Conservation (phyloP, 2,797 vertebrate genomes). For the Cuniculus paca region DNA sequence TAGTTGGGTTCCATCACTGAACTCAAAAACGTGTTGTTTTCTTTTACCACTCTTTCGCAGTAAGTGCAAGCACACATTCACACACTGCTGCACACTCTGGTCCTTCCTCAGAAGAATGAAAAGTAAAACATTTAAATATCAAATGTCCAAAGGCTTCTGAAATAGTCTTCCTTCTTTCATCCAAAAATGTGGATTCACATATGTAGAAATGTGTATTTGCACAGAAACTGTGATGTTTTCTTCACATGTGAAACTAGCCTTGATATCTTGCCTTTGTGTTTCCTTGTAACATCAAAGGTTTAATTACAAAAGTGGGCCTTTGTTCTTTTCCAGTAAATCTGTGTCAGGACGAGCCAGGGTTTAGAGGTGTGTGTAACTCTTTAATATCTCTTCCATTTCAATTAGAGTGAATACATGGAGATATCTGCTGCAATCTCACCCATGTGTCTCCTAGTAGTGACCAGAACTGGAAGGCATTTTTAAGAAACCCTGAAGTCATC, state of each 20-base stretch:
- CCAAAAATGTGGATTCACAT: background rate
- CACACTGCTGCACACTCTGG: slow-evolving; percentile 50
- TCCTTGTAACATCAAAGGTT: background rate
- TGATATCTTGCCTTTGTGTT: background rate
- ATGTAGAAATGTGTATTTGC: background rate
- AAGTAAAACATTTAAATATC: slow-evolving; percentile 23
- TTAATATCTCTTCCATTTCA: background rate
- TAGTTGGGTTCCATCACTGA: background rate
- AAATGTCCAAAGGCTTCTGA: slow-evolving; percentile 61
- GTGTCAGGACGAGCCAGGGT: background rate
- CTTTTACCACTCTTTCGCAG: slow-evolving; percentile 70
- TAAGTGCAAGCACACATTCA: slow-evolving; percentile 67
- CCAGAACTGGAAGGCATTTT: background rate
- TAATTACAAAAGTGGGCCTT: background rate
- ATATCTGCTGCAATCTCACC: background rate
- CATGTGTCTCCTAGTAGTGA: background rate
- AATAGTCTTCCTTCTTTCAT: slow-evolving; percentile 13
- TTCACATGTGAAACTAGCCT: background rate
- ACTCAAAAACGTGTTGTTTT: slow-evolving; percentile 63
- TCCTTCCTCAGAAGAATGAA: slow-evolving; percentile 55
- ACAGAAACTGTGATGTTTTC: background rate
- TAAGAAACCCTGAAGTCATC: background rate
- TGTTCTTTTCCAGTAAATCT: background rate
- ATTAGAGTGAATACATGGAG: background rate
- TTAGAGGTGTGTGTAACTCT: background rate